A percentile compares a stretch with the other conserved stretches of the same genome.
Evolutionary conservation across 2,113 vertebrate species (phyloP).

Genomic region (Nettapus auritus): DNA sequence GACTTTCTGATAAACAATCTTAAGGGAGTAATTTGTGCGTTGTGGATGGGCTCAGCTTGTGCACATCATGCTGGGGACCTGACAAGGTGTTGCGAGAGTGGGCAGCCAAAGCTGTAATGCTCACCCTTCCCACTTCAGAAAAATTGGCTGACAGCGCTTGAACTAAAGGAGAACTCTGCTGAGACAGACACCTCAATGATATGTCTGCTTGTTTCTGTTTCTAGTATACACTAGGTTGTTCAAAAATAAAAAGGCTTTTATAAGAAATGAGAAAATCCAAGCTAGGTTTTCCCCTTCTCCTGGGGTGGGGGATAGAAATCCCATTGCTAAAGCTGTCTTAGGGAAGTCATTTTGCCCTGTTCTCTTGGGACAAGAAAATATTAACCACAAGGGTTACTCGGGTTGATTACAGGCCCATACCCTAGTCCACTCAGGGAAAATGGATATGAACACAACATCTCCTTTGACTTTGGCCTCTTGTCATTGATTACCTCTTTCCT

Average conservation of each 20-base stretch:
- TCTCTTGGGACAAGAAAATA: not conserved
- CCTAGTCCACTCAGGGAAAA: not conserved
- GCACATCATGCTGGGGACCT: not conserved
- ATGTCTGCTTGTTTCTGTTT: not conserved
- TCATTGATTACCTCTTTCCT: not conserved
- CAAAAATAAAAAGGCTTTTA: not conserved
- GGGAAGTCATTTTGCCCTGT: not conserved
- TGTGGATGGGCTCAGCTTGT: not conserved
- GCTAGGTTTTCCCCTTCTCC: not conserved
- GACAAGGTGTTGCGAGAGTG: not conserved
- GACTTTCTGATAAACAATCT: not conserved
- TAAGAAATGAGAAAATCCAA: not conserved
- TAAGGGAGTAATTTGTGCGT: not conserved
- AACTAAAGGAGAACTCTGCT: not conserved
- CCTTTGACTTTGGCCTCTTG: not conserved
- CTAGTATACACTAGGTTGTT: fast-evolving
- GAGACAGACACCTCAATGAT: not conserved
- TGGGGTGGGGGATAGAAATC: not conserved
- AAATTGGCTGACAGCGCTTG: not conserved
- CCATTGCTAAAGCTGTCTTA: not conserved
- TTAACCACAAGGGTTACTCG: not conserved
- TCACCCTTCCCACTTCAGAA: not conserved
- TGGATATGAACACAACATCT: not conserved
- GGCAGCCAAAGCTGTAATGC: not conserved
- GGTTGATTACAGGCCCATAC: not conserved